Percentiles rank a stretch among this genome's conserved stretches.
Evolutionary conservation across 1,140 invertebrate species (phyloP).

Genomic region (Ridgeia piscesae): DNA sequence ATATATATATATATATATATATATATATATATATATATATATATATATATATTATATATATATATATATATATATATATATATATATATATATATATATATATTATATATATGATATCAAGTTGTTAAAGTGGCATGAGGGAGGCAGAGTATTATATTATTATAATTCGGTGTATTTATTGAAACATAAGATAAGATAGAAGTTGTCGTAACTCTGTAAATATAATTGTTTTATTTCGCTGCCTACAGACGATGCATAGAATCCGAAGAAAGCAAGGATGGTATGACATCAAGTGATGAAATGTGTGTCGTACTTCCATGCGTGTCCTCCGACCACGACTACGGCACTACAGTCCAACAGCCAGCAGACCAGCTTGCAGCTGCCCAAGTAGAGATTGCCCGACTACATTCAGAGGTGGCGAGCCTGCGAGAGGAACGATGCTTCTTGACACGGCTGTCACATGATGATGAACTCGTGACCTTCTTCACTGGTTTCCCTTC

Average conservation of each 20-base stretch:
- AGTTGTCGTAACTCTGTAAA: not conserved
- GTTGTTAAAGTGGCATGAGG: too few species aligned
- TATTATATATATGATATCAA: not conserved
- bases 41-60: not conserved
- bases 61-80: not conserved
- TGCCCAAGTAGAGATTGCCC: conserved; percentile 2
- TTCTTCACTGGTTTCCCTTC: conserved; percentile 10
- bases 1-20: not conserved
- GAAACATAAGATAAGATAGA: too few species aligned
- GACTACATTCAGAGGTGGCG: conserved; percentile 6
- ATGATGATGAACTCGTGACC: conserved; percentile 15
- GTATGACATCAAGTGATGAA: not conserved
- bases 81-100: not conserved
- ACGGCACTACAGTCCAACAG: not conserved
- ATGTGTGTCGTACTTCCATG: not conserved
- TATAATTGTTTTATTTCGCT: not conserved
- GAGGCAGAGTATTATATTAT: too few species aligned
- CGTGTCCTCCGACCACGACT: not conserved
- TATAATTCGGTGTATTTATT: too few species aligned
- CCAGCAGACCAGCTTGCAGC: conserved; percentile 14
- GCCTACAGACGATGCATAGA: not conserved
- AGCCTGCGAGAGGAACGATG: conserved; percentile 11
- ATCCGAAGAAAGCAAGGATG: not conserved
- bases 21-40: not conserved
- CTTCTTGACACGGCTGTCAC: not conserved